Base-by-base conservation (phyloP, 1,140 invertebrate species). In the Magallana angulata region DNA sequence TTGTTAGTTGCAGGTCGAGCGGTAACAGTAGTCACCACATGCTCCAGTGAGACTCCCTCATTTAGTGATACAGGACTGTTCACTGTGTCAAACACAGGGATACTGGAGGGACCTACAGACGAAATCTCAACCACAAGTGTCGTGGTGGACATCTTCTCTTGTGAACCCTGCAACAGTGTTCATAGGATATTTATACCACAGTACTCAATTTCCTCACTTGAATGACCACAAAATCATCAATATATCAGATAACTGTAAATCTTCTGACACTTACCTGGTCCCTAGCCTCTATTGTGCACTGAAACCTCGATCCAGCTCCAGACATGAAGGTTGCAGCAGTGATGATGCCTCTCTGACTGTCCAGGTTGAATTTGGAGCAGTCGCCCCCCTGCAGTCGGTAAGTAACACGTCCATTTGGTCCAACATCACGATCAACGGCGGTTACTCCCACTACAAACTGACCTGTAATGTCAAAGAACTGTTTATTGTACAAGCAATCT, bases 351-450 rank as follows among this genome's bases (percentile, higher is more conserved):
- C 91, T 95, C 4, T 92, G 91, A 6, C 88, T 56, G 87, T 95
- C 93, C 57, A 95, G 95, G 56, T 88, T 57, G 90, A 95, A 95
- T 56, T 85, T 87, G 48, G 24, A 76, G 57, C 68, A 95, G 95
- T 93, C 96, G 1, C 97, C 97, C 89, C 96, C 97, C 57, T 98
- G 95, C 85, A 99, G 98, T 0, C 96, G 96, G 94, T 98, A 99
- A 11, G 95, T 96, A 6, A 97, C 95, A 56, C 90, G 87, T 9
- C 94, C 92, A 88, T 94, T 94, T 58, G 86, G 88, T 36, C 94
- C 93, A 18, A 89, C 89, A 83, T 94, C 94, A n/a, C 71, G 60
- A 85, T 96, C 94, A 6, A 97, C 95, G 7, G 99, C 97, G 58
- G 94, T 93, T 24, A 94, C 94, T 24, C 95, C 97, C 48, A 97